Evolutionary conservation across 2,888 invertebrate species (phyloP).

Genomic region (Diplolepis rosae): DNA sequence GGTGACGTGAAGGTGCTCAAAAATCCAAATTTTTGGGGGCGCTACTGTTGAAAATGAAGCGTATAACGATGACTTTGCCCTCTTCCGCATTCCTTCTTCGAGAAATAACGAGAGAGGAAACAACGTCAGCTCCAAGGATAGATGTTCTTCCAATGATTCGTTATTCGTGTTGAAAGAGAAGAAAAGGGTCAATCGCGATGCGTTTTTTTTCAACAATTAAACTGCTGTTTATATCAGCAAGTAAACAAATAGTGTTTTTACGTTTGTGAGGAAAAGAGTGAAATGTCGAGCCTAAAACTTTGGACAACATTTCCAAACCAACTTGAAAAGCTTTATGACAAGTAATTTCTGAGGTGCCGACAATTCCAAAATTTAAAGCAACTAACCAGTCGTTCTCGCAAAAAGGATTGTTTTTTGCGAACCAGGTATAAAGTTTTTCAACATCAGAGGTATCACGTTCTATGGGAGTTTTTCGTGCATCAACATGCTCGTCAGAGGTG

Average conservation of each 20-base stretch:
- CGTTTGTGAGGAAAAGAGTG: constrained; percentile 56
- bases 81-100: constrained; percentile 24
- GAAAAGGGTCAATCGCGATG: constrained; percentile 1
- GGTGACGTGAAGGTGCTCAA: constrained; percentile 36
- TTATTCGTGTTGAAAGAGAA: neutral
- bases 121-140: neutral
- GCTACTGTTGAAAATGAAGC: neutral
- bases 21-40: neutral
- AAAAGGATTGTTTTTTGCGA: neutral
- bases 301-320: constrained; percentile 51
- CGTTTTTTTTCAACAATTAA: neutral
- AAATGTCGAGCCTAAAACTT: constrained; percentile 56
- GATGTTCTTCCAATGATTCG: neutral
- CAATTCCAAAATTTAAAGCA: constrained; percentile 54
- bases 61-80: constrained; percentile 15
- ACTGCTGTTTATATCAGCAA: neutral
- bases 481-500: constrained; percentile 1
- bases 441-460: neutral
- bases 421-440: constrained; percentile 11
- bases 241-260: neutral
- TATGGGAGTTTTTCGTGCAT: neutral
- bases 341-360: constrained; percentile 53
- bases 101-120: constrained; percentile 19
- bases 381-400: constrained; percentile 29
- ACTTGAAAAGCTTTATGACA: constrained; percentile 49